These are phyloP conservation scores for Pachyuromys duprasi DNA, from an alignment of 2,797 vertebrate species.

Conservation along the genomic window DNA sequence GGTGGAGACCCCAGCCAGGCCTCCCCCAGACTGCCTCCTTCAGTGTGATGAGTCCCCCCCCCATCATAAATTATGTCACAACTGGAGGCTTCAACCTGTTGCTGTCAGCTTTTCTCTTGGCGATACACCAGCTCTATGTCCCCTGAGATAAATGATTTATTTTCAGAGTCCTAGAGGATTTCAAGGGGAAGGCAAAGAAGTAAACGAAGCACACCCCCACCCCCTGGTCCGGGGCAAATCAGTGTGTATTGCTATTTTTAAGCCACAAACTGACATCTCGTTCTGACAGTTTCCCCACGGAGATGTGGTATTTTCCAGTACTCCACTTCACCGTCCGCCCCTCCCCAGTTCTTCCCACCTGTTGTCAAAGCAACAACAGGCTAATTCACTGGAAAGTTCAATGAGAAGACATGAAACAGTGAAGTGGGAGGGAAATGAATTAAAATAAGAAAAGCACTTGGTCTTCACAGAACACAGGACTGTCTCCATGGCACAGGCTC, in stretches of 20 bases:
- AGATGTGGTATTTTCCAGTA: not conserved
- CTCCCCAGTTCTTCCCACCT: not conserved
- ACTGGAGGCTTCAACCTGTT: not conserved
- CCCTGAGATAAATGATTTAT: constrained; percentile 42
- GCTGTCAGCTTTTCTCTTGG: constrained; percentile 30
- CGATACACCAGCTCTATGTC: constrained; percentile 12
- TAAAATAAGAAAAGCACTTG: constrained; percentile 71
- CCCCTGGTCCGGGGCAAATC: not conserved
- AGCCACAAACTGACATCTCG: not conserved
- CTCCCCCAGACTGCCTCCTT: not conserved
- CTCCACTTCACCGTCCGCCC: not conserved
- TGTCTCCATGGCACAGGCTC: constrained; percentile 27
- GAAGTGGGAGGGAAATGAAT: constrained; percentile 13
- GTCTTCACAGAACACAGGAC: not conserved
- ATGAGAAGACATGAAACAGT: not conserved
- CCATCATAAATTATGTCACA: constrained; percentile 35
- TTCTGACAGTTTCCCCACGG: not conserved
- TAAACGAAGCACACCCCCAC: not conserved
- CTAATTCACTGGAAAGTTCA: not conserved
- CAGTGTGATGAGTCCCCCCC: constrained; percentile 5
- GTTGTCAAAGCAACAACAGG: constrained; percentile 59
- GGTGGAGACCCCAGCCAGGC: not conserved
- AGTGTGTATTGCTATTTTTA: rapidly evolving
- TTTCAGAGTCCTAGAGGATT: not conserved
- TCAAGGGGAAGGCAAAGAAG: not conserved